These are phyloP conservation scores for Plebejus anna DNA, from an alignment of 2,888 invertebrate species.

Conservation along the genomic window DNA sequence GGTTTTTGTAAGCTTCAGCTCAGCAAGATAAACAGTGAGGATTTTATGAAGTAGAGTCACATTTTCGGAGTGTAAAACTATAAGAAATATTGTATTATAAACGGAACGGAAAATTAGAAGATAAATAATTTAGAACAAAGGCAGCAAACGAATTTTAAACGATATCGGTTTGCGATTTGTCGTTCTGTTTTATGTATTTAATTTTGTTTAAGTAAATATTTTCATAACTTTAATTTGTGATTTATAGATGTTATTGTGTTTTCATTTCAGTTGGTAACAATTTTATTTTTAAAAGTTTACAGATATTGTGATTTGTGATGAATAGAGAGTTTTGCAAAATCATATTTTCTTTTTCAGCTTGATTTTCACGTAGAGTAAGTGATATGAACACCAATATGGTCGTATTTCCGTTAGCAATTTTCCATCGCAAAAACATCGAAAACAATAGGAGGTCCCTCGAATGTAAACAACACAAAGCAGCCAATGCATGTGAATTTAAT, in stretches of 20 bases:
- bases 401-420: background rate
- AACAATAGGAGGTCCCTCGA: conserved; percentile 1
- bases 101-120: no score
- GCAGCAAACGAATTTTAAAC: no score
- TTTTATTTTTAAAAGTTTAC: background rate
- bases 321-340: background rate
- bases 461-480: conserved; percentile 24
- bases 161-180: no score
- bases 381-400: background rate
- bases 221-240: no score
- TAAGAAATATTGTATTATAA: no score
- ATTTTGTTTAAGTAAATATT: no score
- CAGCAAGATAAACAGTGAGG: conserved; percentile 13
- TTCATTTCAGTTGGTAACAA: no score
- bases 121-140: no score
- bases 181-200: no score
- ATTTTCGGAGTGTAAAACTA: background rate
- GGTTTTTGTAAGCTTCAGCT: conserved; percentile 14
- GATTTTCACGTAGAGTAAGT: background rate
- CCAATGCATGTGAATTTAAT: conserved; percentile 25
- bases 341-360: background rate
- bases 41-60: background rate
- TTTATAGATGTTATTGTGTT: no score
- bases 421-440: conserved; percentile 12
- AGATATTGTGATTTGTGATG: background rate